Evolutionary conservation across 1,140 invertebrate genomes (phyloP).

Genomic region (Thalassaphorura encarpata): DNA sequence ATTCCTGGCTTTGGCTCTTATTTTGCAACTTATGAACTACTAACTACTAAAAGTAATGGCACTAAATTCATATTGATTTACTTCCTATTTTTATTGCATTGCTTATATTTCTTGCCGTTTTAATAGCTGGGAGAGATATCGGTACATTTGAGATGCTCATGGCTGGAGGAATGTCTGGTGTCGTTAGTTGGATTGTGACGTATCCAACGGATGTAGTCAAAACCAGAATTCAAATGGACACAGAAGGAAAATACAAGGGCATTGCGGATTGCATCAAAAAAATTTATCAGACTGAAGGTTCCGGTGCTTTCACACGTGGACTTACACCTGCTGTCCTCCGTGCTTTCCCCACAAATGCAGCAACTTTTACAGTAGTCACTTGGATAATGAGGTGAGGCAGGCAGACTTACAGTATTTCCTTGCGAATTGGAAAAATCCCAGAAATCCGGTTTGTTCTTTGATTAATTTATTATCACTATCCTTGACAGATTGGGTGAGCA

Average conservation of each 20-base stretch:
- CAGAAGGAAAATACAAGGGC: conserved; percentile 49
- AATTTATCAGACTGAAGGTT: conserved; percentile 58
- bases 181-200: conserved; percentile 67
- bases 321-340: conserved; percentile 64
- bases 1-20: conserved; percentile 54
- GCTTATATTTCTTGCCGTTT: neutral
- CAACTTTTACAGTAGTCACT: conserved; percentile 74
- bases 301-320: conserved; percentile 55
- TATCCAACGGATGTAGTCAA: conserved; percentile 87
- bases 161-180: conserved; percentile 73
- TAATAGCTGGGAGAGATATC: conserved; percentile 8
- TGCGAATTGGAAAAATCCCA: too few species aligned
- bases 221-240: conserved; percentile 71
- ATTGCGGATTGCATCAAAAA: conserved; percentile 58
- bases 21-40: conserved; percentile 61
- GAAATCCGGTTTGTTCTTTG: too few species aligned
- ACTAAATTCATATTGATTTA: too few species aligned
- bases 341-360: conserved; percentile 86
- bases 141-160: conserved; percentile 50
- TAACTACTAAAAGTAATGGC: conserved; percentile 37
- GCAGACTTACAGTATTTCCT: too few species aligned
- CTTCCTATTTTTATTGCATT: too few species aligned
- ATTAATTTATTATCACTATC: too few species aligned
- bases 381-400: conserved; percentile 54
- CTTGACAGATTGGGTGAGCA: too few species aligned